Evolutionary conservation across 1,140 invertebrate species (phyloP), one percentile per base, ranked within the genome.

Genomic region (Lethrus apterus): DNA sequence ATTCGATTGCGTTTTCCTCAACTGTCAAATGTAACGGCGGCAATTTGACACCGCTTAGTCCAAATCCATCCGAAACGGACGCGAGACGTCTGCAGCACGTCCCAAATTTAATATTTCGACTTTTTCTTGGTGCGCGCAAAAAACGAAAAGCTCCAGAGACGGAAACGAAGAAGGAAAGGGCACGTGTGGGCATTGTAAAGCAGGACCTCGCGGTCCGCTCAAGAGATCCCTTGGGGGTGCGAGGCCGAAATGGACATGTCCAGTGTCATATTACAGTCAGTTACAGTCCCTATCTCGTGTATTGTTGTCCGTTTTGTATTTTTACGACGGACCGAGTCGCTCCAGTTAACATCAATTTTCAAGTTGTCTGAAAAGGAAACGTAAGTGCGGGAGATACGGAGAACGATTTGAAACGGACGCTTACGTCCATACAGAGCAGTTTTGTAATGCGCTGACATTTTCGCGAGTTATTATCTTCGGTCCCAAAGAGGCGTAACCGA

Each of bases 221-320:
- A 20, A 18, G 13, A 24, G 30, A 15, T 38, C 44, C 23, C 36
- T 14, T 11, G 18, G 36, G 38, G 23, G 29, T 29, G 26, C 40
- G 18, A 15, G 31, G 7, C 26, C 13, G 42, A 36, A 21, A 42
- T 45, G 46, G 51, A 47, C 52, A 51, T 56, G 52, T 58, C 48
- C 41, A 51, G 54, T 58, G 57, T 58, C 57, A 54, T 54, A 58
- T 58, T 58, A 58, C 57, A 51, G 51, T 58, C 54, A 54, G 44
- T 56, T 58, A 58, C 55, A 51, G 57, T 52, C 44, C 51, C 34
- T 26, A 44, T 58, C 51, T 58, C 56, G 52, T 56, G 49, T 51
- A 43, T 49, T 49, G 51, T 54, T 47, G 43, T 15, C 43, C 24
- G 21, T 45, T 45, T 19, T 45, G 34, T 32, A 33, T 45, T 21